Evolutionary conservation across 37 sponge, comb jelly and placozoan species (phyloP).

Genomic region (Chondrilla cf. caribensis): DNA sequence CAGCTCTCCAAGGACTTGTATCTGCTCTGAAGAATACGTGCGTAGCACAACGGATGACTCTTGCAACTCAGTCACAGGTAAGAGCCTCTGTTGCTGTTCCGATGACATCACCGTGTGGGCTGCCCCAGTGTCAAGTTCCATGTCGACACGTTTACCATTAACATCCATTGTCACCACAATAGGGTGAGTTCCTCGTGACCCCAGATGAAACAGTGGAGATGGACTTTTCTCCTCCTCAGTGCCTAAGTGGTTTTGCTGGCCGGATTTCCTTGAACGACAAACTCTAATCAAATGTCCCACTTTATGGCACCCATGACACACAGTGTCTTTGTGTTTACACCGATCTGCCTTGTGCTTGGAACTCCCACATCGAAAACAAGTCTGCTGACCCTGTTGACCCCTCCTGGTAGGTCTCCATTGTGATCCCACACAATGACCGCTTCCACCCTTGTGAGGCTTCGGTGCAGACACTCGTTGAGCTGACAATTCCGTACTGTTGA

Average conservation of each 20-base stretch:
- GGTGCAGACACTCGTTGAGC: neutral
- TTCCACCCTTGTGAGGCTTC: too few species aligned
- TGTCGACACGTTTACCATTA: neutral
- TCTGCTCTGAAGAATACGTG: neutral
- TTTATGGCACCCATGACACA: conserved; percentile 1
- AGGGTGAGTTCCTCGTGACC: neutral
- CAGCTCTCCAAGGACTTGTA: neutral
- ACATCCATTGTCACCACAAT: neutral
- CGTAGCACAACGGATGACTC: neutral
- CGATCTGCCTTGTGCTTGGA: neutral
- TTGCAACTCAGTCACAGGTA: neutral
- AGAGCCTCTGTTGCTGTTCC: neutral
- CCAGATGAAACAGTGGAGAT: conserved; percentile 8
- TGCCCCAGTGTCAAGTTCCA: conserved; percentile 12
- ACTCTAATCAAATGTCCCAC: neutral
- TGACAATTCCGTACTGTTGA: neutral
- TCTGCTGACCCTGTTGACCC: neutral
- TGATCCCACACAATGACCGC: too few species aligned
- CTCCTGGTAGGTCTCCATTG: neutral
- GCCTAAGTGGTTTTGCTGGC: neutral
- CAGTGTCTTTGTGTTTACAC: conserved; percentile 3
- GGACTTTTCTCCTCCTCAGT: neutral
- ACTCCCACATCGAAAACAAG: conserved; percentile 4
- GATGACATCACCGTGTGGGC: neutral
- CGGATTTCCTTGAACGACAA: neutral